Evolutionary conservation across 2,113 vertebrate genomes (phyloP), one percentile per base, ranked within the genome.

Genomic region (Zootoca vivipara): DNA sequence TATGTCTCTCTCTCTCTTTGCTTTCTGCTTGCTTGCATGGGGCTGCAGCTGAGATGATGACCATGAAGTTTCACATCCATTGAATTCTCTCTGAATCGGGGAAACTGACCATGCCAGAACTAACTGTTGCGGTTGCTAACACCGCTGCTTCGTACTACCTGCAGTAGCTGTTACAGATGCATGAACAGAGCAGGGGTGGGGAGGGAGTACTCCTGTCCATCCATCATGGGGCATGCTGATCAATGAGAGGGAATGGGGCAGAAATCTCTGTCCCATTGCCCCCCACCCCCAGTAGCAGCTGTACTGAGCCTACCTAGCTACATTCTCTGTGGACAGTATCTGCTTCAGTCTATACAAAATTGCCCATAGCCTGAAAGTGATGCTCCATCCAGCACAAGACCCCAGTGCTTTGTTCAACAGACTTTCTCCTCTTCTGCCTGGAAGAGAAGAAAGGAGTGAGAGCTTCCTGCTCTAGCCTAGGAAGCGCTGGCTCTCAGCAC

Each of bases 11-110:
- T 85, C 33, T 40, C 5, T 22, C 64, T 96, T 96, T 97, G 97
- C 96, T 97, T 97, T 97, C 97, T 99, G 99, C 99, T 98, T 99
- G 99, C 98, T 99, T 99, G 99, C 99, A 99, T 99, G 99, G 97
- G 96, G 96, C 97, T 97, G 97, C 93, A 95, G 97, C 96, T 95
- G n/a, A 97, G 95, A 95, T 96, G 18, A 90, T 93, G 96, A 96
- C 95, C 96, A 95, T 95, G 88, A 96, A 62, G 92, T 96, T 95
- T 96, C 97, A 97, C 96, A 92, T 97, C 95, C 97, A 97, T 97
- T 94, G 40, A 93, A 95, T 92, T 35, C 81, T 94, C 73, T 79
- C 87, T 90, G 95, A 91, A 95, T 94, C 22, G 90, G 90, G 92
- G 92, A 83, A 91, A 15, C 58, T 62, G 58, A 15, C 58, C 58